phyloP scores from a whole-genome alignment of 1,140 invertebrate species.

The Chironomus striatipennis region DNA sequence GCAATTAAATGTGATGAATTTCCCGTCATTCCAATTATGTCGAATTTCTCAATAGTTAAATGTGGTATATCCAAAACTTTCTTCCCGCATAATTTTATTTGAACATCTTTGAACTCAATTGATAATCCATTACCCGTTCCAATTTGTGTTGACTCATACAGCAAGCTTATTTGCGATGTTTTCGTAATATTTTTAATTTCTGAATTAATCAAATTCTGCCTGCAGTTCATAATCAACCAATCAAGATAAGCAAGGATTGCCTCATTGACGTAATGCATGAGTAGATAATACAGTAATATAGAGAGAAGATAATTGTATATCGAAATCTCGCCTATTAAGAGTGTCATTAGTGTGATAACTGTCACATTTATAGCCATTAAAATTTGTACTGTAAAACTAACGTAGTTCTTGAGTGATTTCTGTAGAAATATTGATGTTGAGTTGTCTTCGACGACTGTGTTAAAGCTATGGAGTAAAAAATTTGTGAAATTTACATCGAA shows the following conservation, averaged over 20 bases:
- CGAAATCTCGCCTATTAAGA: background rate
- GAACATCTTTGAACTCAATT: conserved; percentile 15
- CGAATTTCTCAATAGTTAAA: background rate
- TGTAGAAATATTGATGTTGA: background rate
- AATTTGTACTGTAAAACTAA: background rate
- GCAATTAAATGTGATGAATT: conserved; percentile 16
- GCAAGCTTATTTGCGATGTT: background rate
- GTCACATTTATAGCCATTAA: background rate
- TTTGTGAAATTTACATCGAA: background rate
- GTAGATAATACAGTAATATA: background rate
- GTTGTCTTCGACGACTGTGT: background rate
- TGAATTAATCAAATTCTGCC: background rate
- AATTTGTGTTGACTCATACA: background rate
- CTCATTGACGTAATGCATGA: background rate
- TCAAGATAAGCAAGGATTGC: background rate
- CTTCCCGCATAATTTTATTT: background rate
- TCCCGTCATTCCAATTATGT: conserved; percentile 23
- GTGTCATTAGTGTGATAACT: background rate
- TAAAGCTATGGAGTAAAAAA: background rate
- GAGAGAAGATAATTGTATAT: background rate
- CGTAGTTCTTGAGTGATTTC: conserved; percentile 5
- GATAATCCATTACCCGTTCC: background rate
- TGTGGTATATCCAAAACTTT: background rate
- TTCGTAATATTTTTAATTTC: background rate
- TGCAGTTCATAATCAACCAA: background rate